These are phyloP conservation scores for Brachyopa scutellaris DNA, from an alignment of 2,888 invertebrate species.

Conservation along the genomic window DNA sequence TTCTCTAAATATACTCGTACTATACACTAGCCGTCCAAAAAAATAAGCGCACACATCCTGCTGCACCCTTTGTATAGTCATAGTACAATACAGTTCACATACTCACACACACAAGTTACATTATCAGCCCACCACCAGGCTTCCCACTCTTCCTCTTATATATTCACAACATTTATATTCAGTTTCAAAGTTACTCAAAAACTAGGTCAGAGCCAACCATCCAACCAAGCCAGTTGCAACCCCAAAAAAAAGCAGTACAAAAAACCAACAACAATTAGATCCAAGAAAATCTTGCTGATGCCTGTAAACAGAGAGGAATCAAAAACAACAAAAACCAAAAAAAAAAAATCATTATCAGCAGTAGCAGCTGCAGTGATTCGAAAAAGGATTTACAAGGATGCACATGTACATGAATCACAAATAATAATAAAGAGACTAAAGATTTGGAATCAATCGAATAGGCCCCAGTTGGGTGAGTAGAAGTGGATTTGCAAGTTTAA, in stretches of 20 bases:
- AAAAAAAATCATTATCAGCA: constrained; percentile 23
- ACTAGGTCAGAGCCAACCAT: constrained; percentile 64
- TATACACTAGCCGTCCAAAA: constrained; percentile 6
- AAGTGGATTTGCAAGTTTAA: constrained; percentile 46
- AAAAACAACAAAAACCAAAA: constrained; percentile 43
- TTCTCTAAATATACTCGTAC: constrained; percentile 38
- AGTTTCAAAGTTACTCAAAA: constrained; percentile 51
- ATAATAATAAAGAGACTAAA: constrained; percentile 44
- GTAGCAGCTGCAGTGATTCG: constrained; percentile 24
- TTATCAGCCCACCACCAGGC: not conserved
- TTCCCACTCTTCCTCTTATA: constrained; percentile 26
- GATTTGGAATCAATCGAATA: not conserved
- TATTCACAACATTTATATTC: constrained; percentile 58
- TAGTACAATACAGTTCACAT: constrained; percentile 10
- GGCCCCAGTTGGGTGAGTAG: not conserved
- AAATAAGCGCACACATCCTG: constrained; percentile 2
- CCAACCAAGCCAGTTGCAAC: constrained; percentile 33
- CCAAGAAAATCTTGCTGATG: constrained; percentile 44
- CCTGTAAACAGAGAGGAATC: constrained; percentile 41
- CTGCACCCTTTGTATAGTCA: not conserved
- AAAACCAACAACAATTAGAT: constrained; percentile 34
- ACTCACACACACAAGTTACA: constrained; percentile 25
- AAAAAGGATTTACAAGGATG: constrained; percentile 55
- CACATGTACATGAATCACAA: constrained; percentile 2
- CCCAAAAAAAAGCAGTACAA: not conserved